Base-by-base conservation (phyloP, 1,140 invertebrate species). In the Hycleus phaleratus region DNA sequence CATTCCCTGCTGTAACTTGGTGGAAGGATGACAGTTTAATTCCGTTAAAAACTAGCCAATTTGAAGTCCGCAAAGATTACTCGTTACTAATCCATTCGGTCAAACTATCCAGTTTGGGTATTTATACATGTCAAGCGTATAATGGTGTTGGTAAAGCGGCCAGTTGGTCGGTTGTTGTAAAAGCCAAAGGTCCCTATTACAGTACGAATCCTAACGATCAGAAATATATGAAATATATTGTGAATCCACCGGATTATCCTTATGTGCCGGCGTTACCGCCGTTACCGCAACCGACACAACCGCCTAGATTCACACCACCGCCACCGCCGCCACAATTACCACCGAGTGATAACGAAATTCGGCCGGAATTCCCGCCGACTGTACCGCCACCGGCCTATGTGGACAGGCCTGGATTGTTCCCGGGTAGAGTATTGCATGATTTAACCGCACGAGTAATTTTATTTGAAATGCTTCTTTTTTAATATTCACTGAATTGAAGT, bases 111-210 rank as follows among this genome's bases (percentile, higher is more conserved):
- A 86, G 85, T 62, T 78, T 91, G 3, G 91, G 91, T 8, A 76
- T 85, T n/a, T 93, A 94, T 72, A 87, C 85, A 0, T 95, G 91
- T 68, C 87, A 91, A 90, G 70, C 89, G 1, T 94, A 89, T 71
- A 94, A 94, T 68, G 89, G 88, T 2, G 69, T 84, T 4, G 88
- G 87, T 3, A 82, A 82, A 55, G 83, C 90, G 3, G 85, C 85
- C 0, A 85, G 86, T 12, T 88, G 86, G 81, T 81, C 82, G 1
- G 77, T 91, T 0, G 82, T 79, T 0, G 75, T 95, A 0, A 82
- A 84, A 65, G 85, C 86, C 0, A 70, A 85, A 46, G 83, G 85
- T 8, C 84, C 86, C 0, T 80, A 83, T 8, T 67, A 75, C 50
- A 71, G 71, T 10, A 61, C 65, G 4, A 77, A 69, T 62, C 69